Percentiles rank a stretch among this genome's conserved stretches.
Evolutionary conservation across 1,140 invertebrate genomes (phyloP).

Genomic region (Scylla paramamosain): DNA sequence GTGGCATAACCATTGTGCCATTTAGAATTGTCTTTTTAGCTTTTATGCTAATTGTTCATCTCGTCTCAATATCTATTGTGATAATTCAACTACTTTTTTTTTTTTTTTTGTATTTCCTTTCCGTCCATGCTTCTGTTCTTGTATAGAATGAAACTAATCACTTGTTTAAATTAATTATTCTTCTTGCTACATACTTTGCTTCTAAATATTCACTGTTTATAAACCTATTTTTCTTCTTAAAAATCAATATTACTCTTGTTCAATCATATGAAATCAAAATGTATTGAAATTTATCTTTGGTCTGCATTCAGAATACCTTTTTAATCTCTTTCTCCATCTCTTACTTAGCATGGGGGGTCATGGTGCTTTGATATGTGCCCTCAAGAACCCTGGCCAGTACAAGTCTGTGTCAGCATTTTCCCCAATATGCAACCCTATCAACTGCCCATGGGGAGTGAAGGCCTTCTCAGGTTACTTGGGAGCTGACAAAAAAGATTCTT

Average conservation of each 20-base stretch:
- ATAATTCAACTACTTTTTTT: too few species aligned
- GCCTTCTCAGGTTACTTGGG: conserved; percentile 95
- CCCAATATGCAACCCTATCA: conserved; percentile 94
- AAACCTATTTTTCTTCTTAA: too few species aligned
- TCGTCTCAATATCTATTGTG: too few species aligned
- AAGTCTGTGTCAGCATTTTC: conserved; percentile 97
- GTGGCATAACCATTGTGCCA: too few species aligned
- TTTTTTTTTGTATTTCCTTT: too few species aligned
- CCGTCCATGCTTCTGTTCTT: too few species aligned
- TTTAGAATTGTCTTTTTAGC: too few species aligned
- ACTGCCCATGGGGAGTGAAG: conserved; percentile 93
- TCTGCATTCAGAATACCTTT: background rate
- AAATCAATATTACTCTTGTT: background rate
- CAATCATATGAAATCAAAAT: background rate
- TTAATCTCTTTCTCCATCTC: background rate
- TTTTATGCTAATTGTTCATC: too few species aligned
- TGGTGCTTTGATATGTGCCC: conserved; percentile 94
- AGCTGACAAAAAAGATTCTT: conserved; percentile 82
- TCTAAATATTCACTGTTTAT: too few species aligned
- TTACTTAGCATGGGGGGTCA: conserved; percentile 95
- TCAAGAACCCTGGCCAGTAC: conserved; percentile 96
- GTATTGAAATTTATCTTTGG: background rate
- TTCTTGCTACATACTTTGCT: too few species aligned
- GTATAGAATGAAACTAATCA: too few species aligned
- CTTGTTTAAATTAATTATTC: too few species aligned